Conservation (phyloP, 2,797 vertebrate genomes). For the Syngnathus rostellatus region DNA sequence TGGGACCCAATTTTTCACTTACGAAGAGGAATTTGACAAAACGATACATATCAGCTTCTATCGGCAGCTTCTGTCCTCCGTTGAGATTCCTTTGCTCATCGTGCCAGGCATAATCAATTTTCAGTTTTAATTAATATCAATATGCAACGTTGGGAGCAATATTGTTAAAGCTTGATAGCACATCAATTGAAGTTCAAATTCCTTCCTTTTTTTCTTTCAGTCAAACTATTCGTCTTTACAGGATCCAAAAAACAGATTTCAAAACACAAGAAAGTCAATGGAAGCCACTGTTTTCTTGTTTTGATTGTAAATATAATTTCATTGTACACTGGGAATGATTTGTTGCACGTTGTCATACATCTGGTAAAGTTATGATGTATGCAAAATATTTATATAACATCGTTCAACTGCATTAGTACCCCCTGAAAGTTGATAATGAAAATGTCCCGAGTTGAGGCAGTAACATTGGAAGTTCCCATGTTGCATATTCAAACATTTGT, state of each 20-base stretch:
- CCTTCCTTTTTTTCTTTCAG: slow-evolving; percentile 3
- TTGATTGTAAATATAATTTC: slow-evolving; percentile 20
- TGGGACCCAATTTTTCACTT: slow-evolving; percentile 61
- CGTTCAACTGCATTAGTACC: slow-evolving; percentile 7
- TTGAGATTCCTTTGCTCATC: slow-evolving; percentile 67
- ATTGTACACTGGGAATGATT: slow-evolving; percentile 29
- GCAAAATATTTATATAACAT: slow-evolving; percentile 20
- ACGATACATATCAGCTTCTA: slow-evolving; percentile 45
- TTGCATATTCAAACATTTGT: slow-evolving; percentile 72
- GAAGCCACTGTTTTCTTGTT: slow-evolving; percentile 54
- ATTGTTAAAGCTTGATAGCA: slow-evolving; percentile 11
- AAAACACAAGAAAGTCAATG: slow-evolving; percentile 64
- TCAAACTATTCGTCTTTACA: slow-evolving; percentile 5
- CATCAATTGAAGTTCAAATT: slow-evolving; percentile 5
- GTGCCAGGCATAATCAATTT: slow-evolving; percentile 67
- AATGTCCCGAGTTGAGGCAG: slow-evolving; percentile 1
- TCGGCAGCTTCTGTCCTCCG: slow-evolving; percentile 55
- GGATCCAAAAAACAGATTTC: slow-evolving; percentile 9
- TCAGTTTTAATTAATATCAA: slow-evolving; percentile 63
- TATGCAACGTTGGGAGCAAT: slow-evolving; percentile 72
- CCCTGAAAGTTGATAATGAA: slow-evolving; percentile 8
- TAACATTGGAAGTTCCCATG: slow-evolving; percentile 58
- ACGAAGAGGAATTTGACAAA: slow-evolving; percentile 60
- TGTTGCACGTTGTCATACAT: slow-evolving; percentile 64
- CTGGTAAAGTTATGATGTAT: slow-evolving; percentile 54